Evolutionary conservation across 2,888 invertebrate genomes (phyloP).

Genomic region (Phortica magna): DNA sequence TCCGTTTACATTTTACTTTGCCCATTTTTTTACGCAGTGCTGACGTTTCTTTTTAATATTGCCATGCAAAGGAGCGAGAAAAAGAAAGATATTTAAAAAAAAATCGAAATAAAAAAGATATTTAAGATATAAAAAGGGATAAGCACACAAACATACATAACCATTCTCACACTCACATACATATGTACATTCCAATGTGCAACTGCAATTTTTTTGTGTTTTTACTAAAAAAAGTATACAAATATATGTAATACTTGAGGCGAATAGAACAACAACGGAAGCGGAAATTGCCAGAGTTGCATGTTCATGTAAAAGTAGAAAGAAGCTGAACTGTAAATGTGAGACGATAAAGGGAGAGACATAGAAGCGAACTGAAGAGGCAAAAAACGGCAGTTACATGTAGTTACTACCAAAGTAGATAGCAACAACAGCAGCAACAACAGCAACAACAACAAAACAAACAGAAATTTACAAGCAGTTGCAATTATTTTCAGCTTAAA

Average conservation of each 20-base stretch:
- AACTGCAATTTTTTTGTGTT: background rate
- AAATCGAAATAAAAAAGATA: background rate
- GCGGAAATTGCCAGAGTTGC: constrained; percentile 71
- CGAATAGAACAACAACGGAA: constrained; percentile 61
- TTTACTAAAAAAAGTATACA: constrained; percentile 50
- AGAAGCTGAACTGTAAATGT: background rate
- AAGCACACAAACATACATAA: background rate
- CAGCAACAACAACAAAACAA: constrained; percentile 33
- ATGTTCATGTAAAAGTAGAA: constrained; percentile 21
- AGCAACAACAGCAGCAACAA: background rate
- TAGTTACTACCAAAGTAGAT: constrained; percentile 30
- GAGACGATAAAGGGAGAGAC: background rate
- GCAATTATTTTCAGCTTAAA: constrained; percentile 77
- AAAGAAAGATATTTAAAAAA: background rate
- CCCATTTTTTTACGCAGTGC: constrained; percentile 56
- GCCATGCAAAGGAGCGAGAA: background rate
- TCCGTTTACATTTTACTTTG: constrained; percentile 63
- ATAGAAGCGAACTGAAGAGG: constrained; percentile 47
- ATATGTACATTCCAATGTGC: constrained; percentile 23
- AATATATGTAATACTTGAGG: constrained; percentile 49
- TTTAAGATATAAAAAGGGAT: constrained; percentile 19
- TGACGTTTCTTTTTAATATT: constrained; percentile 59
- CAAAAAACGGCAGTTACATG: constrained; percentile 49
- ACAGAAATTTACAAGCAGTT: constrained; percentile 67
- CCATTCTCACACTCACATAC: background rate